These are phyloP conservation scores for Hippoglossus stenolepis DNA, from an alignment of 2,113 vertebrate species.

Conservation along the genomic window DNA sequence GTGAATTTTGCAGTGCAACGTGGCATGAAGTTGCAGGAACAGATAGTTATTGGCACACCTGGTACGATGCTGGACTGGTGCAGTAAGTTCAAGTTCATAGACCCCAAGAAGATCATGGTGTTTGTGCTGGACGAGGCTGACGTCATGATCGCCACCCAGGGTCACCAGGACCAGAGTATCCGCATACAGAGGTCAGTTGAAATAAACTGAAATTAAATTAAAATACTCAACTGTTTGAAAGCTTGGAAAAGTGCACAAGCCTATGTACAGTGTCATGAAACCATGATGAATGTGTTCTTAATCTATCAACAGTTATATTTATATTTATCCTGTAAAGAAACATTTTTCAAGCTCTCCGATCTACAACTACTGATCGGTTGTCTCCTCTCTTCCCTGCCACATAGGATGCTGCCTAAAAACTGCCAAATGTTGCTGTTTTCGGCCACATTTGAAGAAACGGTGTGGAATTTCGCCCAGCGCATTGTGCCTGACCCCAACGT, in stretches of 20 bases:
- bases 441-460: conserved; percentile 95
- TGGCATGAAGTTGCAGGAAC: conserved; percentile 91
- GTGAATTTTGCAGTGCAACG: conserved; percentile 86
- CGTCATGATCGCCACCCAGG: conserved; percentile 98
- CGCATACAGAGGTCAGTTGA: conserved; percentile 92
- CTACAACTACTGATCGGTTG: neutral
- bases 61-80: conserved; percentile 98
- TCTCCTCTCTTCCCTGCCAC: neutral
- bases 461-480: conserved; percentile 95
- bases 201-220: neutral
- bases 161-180: conserved; percentile 98
- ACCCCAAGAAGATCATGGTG: conserved; percentile 95
- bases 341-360: neutral
- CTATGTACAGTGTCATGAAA: neutral
- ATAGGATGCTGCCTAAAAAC: conserved; percentile 90
- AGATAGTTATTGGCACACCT: conserved; percentile 97
- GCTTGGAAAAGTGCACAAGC: neutral
- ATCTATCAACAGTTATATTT: neutral
- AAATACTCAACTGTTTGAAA: neutral
- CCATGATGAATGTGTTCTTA: neutral
- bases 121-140: conserved; percentile 97
- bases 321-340: neutral
- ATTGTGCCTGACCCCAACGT: conserved; percentile 96
- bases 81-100: conserved; percentile 93
- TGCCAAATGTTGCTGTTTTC: conserved; percentile 99